Evolutionary conservation across 1,140 invertebrate species (phyloP).

Genomic region (Sitophilus oryzae): DNA sequence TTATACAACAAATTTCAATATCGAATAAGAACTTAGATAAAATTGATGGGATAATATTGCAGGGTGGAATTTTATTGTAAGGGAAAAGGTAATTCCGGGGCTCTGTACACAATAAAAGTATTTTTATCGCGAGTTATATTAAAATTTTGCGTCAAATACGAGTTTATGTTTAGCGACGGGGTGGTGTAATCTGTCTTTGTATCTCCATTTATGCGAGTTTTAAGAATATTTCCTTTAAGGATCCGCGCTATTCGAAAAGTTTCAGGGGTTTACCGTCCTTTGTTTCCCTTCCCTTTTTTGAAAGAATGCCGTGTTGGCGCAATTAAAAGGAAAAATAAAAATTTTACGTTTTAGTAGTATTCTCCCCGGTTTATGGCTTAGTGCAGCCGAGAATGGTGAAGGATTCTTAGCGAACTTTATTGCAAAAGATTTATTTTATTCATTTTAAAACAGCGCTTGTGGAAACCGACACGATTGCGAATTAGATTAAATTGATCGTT

Average conservation of each 20-base stretch:
- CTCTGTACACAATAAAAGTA: background rate
- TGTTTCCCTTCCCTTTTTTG: background rate
- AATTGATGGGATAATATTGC: too few relatives aligned
- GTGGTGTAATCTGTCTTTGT: background rate
- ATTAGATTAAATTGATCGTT: background rate
- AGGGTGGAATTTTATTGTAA: too few relatives aligned
- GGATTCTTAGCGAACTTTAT: background rate
- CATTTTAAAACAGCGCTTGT: background rate
- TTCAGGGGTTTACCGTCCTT: background rate
- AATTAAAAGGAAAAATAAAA: background rate
- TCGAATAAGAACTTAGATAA: too few relatives aligned
- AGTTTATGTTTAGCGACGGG: background rate
- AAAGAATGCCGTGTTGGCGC: background rate
- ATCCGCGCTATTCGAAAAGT: background rate
- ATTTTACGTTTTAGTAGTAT: background rate
- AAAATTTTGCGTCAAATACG: too few relatives aligned
- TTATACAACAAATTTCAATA: too few relatives aligned
- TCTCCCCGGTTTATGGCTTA: background rate
- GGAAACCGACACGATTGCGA: background rate
- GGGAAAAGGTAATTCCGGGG: background rate
- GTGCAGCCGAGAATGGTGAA: background rate
- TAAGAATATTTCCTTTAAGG: background rate
- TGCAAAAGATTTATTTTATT: too few relatives aligned
- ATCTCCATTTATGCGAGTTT: background rate
- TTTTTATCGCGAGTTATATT: background rate